These are phyloP conservation scores for Hofmannophila pseudospretella DNA, from an alignment of 2,888 invertebrate species.

Conservation along the genomic window DNA sequence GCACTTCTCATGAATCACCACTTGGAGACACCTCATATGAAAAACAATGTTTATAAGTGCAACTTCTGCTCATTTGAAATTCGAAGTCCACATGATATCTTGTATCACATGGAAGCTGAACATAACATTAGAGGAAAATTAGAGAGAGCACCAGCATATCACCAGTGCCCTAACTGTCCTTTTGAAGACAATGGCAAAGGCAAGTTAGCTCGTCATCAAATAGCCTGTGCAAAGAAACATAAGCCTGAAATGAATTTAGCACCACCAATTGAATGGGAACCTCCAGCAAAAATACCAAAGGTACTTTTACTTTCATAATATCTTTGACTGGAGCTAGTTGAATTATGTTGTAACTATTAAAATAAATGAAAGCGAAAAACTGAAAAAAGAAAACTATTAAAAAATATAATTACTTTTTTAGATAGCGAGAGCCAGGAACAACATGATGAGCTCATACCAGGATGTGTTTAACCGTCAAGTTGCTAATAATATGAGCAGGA, in stretches of 20 bases:
- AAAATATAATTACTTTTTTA: slow-evolving; percentile 19
- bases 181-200: slow-evolving; percentile 96
- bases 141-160: slow-evolving; percentile 90
- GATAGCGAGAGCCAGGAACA: slow-evolving; percentile 49
- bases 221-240: slow-evolving; percentile 93
- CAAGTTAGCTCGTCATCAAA: slow-evolving; percentile 91
- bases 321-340: too few species aligned
- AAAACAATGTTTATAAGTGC: slow-evolving; percentile 90
- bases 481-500: slow-evolving; percentile 43
- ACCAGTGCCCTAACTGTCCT: slow-evolving; percentile 95
- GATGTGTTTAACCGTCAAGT: slow-evolving; percentile 54
- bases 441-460: slow-evolving; percentile 50
- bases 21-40: slow-evolving; percentile 94
- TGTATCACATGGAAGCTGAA: slow-evolving; percentile 94
- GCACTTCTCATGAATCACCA: slow-evolving; percentile 90
- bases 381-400: too few species aligned
- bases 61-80: slow-evolving; percentile 90
- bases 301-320: slow-evolving; percentile 41
- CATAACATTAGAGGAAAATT: slow-evolving; percentile 90
- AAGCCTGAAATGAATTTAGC: slow-evolving; percentile 91
- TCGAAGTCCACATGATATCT: slow-evolving; percentile 90
- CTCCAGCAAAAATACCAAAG: slow-evolving; percentile 94
- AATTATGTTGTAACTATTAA: too few species aligned
- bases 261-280: slow-evolving; percentile 94
- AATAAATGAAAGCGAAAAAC: too few species aligned